Evolutionary conservation across 2,113 vertebrate genomes (phyloP), one percentile per base, ranked within the genome.

Genomic region (Hystrix brachyura): DNA sequence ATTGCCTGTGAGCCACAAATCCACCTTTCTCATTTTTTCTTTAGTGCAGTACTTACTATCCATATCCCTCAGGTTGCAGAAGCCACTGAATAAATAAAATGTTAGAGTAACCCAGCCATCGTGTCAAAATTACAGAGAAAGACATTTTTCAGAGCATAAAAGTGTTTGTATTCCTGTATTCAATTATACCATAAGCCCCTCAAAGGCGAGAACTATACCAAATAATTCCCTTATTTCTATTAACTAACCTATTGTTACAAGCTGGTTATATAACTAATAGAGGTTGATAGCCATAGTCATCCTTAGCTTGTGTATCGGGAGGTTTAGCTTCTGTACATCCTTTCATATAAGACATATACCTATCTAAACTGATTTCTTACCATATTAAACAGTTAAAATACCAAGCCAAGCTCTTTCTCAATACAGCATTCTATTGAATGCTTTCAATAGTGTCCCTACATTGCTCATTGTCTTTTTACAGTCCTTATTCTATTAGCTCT

Each of bases 301-400:
- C 13, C 12, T 60, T 43, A 57, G 34, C 1, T 82, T 55, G 11
- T 51, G 0, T 48, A 71, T 1, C 48, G 27, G 32, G 8, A 82
- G 6, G 2, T 90, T 76, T 92, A 48, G 3, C 23, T 83, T 88
- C 48, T 12, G 5, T 64, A n/a, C 6, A 51, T 91, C 6, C 27
- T 88, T 82, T 83, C 91, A 82, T 23, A 2, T 29, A 48, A 29
- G 32, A 91, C 25, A 7, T 46, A 0, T 46, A 62, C n/a, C 1
- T 69, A 51, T 67, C 15, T 51, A 7, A 65, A 87, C 29, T 32
- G 8, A 74, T 67, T 62, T 59, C 18, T 96, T 94, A 19, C 3
- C 29, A 55, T 65, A 57, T 59, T 91, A 96, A 71, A 17, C 21
- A 65, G 76, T 27, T 48, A 90, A 94, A 84, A 84, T 71, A 65